Evolutionary conservation across 2,797 vertebrate species (phyloP).

Genomic region (Rallus crepitans): DNA sequence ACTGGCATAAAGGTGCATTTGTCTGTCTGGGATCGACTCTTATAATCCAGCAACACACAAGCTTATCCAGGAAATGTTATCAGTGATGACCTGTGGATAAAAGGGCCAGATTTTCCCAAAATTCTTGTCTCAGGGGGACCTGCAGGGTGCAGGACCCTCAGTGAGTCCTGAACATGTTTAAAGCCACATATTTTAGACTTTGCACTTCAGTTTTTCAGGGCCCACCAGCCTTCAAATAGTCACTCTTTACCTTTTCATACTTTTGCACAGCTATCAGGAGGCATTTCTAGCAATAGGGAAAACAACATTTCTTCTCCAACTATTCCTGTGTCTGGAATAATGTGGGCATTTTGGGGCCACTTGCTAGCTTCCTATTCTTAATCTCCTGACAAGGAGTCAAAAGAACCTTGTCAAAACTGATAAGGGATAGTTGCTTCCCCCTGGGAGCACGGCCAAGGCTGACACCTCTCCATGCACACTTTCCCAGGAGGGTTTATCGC

Average conservation of each 20-base stretch:
- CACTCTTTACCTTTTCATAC: neutral
- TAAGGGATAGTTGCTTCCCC: neutral
- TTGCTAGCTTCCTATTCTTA: slow-evolving; percentile 33
- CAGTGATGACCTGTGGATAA: neutral
- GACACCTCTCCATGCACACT: neutral
- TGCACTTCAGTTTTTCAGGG: neutral
- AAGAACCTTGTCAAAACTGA: slow-evolving; percentile 47
- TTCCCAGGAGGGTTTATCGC: neutral
- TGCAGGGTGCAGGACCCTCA: neutral
- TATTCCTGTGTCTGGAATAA: neutral
- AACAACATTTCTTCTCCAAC: neutral
- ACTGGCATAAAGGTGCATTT: neutral
- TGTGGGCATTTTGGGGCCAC: neutral
- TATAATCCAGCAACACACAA: neutral
- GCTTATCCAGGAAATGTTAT: neutral
- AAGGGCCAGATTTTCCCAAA: neutral
- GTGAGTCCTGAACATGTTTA: neutral
- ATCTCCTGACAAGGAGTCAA: slow-evolving; percentile 46
- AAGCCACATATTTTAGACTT: neutral
- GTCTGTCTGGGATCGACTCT: neutral
- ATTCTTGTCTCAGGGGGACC: neutral
- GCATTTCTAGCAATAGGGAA: neutral
- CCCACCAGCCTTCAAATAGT: neutral
- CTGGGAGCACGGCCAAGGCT: neutral
- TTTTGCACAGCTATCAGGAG: neutral